A percentile compares a stretch with the other conserved stretches of the same genome.
Evolutionary conservation across 2,888 invertebrate species (phyloP).

Genomic region (Watsonalla cultraria): DNA sequence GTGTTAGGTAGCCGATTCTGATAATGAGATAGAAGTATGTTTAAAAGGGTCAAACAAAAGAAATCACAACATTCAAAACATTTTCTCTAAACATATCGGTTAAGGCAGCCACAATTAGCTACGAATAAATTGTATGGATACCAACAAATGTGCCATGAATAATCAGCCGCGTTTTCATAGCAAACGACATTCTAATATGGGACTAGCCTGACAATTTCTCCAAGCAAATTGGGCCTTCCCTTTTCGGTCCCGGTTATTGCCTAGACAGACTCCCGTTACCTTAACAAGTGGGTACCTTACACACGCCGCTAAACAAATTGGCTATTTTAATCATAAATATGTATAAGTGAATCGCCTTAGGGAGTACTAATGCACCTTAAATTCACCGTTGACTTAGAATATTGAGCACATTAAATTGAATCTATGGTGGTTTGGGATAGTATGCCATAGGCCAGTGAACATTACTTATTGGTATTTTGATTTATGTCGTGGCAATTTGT

Average conservation of each 20-base stretch:
- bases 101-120: constrained; percentile 8
- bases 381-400: constrained; percentile 54
- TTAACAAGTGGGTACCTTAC: constrained; percentile 32
- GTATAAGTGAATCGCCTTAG: constrained; percentile 54
- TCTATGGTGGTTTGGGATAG: constrained; percentile 41
- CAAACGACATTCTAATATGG: constrained; percentile 32
- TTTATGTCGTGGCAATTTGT: constrained; percentile 57
- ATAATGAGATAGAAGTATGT: too few relatives aligned
- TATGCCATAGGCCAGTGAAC: constrained; percentile 40
- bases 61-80: too few relatives aligned
- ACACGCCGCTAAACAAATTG: constrained; percentile 37
- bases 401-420: constrained; percentile 59
- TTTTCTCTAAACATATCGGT: too few relatives aligned
- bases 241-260: constrained; percentile 39
- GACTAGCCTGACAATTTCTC: constrained; percentile 38
- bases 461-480: constrained; percentile 40
- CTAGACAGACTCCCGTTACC: constrained; percentile 41
- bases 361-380: constrained; percentile 58
- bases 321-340: constrained; percentile 64
- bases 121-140: constrained; percentile 23
- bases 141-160: constrained; percentile 26
- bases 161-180: constrained; percentile 24
- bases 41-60: too few relatives aligned
- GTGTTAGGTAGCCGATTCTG: too few relatives aligned
- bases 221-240: constrained; percentile 46